Evolutionary conservation across 2,113 vertebrate species (phyloP).

Genomic region (Emydocephalus ijimae): DNA sequence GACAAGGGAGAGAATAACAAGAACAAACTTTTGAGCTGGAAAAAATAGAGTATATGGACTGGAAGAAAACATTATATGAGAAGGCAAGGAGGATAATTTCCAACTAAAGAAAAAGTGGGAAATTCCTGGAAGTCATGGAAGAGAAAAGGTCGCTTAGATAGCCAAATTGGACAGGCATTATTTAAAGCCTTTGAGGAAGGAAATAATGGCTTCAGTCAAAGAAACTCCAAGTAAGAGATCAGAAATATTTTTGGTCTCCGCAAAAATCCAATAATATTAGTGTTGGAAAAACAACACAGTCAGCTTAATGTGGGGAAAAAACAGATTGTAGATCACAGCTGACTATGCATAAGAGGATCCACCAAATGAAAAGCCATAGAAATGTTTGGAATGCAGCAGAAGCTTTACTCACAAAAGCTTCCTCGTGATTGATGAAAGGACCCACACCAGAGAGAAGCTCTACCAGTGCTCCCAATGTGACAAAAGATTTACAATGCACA

Average conservation of each 20-base stretch:
- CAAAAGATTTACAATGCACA: background rate
- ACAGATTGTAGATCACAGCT: background rate
- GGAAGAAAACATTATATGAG: background rate
- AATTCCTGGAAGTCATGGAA: background rate
- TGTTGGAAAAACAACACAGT: background rate
- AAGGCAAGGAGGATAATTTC: background rate
- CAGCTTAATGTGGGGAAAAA: background rate
- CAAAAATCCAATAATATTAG: background rate
- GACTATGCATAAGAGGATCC: background rate
- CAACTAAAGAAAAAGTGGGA: background rate
- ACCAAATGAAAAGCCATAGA: background rate
- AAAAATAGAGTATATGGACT: background rate
- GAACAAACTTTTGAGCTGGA: background rate
- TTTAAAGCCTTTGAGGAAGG: background rate
- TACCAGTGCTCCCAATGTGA: background rate
- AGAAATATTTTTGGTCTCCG: background rate
- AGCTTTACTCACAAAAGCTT: background rate
- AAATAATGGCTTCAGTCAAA: background rate
- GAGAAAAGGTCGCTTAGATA: background rate
- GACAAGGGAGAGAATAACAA: background rate
- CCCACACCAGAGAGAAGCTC: background rate
- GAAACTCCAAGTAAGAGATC: background rate
- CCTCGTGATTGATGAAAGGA: background rate
- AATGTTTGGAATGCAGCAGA: background rate
- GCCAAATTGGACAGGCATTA: background rate